These are phyloP conservation scores for Brachymystax lenok DNA, from an alignment of 2,797 vertebrate genomes.

Conservation along the genomic window DNA sequence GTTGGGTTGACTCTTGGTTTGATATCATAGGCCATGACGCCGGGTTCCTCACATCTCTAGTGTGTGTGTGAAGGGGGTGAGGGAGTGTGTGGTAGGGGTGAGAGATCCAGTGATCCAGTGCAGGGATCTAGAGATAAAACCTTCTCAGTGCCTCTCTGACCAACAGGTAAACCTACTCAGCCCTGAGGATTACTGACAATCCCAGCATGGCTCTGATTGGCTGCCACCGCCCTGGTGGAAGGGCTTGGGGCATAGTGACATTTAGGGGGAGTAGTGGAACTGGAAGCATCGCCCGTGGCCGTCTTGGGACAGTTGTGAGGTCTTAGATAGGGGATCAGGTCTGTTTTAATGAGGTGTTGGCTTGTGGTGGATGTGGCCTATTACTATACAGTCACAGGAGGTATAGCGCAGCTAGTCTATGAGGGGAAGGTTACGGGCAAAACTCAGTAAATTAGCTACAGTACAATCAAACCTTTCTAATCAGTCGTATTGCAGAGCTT, in stretches of 20 bases:
- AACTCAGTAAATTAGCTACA: background rate
- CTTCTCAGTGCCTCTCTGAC: slow-evolving; percentile 57
- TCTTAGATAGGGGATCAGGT: background rate
- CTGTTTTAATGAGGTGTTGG: background rate
- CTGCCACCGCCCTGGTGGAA: background rate
- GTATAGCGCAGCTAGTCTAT: background rate
- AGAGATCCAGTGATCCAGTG: slow-evolving; percentile 16
- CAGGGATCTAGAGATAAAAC: slow-evolving; percentile 63
- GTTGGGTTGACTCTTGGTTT: slow-evolving; percentile 23
- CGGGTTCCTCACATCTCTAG: slow-evolving; percentile 22
- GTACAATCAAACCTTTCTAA: background rate
- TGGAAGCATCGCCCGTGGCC: too few species aligned
- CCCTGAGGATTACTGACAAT: slow-evolving; percentile 59
- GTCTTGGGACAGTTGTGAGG: slow-evolving; percentile 15
- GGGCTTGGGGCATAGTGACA: too few species aligned
- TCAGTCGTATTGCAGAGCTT: background rate
- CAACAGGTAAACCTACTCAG: slow-evolving; percentile 50
- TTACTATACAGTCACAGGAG: background rate
- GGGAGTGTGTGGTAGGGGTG: background rate
- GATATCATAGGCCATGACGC: slow-evolving; percentile 7
- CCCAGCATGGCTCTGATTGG: slow-evolving; percentile 51
- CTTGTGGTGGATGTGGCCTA: background rate
- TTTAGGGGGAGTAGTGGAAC: too few species aligned
- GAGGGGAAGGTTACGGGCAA: background rate
- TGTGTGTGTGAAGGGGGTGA: slow-evolving; percentile 8